These are phyloP conservation scores for Melanotaenia boesemani DNA, from an alignment of 2,797 vertebrate species.

Conservation along the genomic window DNA sequence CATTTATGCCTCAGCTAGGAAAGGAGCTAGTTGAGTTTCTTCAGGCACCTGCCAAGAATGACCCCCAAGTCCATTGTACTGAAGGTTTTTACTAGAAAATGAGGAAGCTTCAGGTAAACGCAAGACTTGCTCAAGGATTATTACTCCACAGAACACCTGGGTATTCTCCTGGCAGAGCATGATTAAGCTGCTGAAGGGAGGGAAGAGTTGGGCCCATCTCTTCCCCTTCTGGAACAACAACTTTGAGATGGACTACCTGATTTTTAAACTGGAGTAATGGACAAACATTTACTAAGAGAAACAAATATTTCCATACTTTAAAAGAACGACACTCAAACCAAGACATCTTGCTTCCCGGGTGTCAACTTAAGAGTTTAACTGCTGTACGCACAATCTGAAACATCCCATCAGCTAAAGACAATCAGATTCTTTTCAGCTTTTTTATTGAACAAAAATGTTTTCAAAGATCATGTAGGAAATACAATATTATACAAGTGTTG, in stretches of 20 bases:
- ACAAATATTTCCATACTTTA: no score
- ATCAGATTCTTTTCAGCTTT: conserved; percentile 51
- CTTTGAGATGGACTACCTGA: not conserved
- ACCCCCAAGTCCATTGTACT: no score
- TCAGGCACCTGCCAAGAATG: no score
- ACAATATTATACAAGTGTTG: conserved; percentile 75
- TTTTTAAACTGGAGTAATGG: not conserved
- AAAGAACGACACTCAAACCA: no score
- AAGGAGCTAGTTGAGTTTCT: no score
- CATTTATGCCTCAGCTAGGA: no score
- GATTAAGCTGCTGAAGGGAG: no score
- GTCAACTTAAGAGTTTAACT: no score
- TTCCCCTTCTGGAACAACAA: no score
- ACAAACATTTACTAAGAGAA: not conserved
- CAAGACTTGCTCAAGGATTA: not conserved
- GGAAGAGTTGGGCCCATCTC: no score
- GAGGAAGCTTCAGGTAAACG: not conserved
- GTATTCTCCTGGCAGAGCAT: not conserved
- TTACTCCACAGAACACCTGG: not conserved
- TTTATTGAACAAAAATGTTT: conserved; percentile 77
- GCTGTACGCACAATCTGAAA: not conserved
- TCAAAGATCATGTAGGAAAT: conserved; percentile 80
- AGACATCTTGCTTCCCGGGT: no score
- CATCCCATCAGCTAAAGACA: not conserved
- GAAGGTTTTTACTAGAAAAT: not conserved